A percentile compares a stretch with the other conserved stretches of the same genome.
These are phyloP conservation scores for Perca schrenkii DNA, from an alignment of 2,113 vertebrate species.

Conservation along the genomic window DNA sequence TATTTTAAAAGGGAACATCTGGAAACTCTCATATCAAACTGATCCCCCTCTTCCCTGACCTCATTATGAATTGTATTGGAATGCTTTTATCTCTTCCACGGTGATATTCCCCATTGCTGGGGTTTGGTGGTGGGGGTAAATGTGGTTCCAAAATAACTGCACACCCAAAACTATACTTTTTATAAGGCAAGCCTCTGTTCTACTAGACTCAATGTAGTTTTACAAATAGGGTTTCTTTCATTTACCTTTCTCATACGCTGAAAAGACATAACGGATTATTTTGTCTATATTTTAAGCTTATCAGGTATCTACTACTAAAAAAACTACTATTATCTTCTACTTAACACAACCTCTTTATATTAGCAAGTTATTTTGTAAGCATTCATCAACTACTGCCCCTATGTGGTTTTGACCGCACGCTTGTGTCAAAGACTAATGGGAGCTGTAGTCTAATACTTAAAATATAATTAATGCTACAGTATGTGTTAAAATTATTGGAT, in stretches of 20 bases:
- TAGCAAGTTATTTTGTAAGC: background rate
- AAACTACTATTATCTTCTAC: background rate
- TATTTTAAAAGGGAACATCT: constrained; percentile 72
- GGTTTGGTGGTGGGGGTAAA: constrained; percentile 7
- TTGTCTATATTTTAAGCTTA: constrained; percentile 5
- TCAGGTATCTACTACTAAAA: background rate
- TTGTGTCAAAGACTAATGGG: background rate
- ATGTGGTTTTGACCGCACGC: background rate
- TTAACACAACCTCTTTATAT: background rate
- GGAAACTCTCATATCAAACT: constrained; percentile 49
- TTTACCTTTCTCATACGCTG: background rate
- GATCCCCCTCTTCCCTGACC: constrained; percentile 40
- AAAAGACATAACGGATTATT: constrained; percentile 2
- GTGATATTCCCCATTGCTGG: constrained; percentile 26
- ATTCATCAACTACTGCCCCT: background rate
- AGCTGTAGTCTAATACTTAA: background rate
- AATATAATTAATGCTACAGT: background rate
- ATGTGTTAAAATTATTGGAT: background rate
- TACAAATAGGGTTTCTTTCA: background rate
- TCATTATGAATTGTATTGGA: constrained; percentile 62
- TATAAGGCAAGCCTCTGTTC: constrained; percentile 12
- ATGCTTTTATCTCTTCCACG: constrained; percentile 45
- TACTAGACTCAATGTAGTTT: background rate
- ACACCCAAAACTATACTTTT: constrained; percentile 18
- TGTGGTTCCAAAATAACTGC: constrained; percentile 30